phyloP scores from a whole-genome alignment of 2,113 vertebrate genomes.

The Hylia prasina region DNA sequence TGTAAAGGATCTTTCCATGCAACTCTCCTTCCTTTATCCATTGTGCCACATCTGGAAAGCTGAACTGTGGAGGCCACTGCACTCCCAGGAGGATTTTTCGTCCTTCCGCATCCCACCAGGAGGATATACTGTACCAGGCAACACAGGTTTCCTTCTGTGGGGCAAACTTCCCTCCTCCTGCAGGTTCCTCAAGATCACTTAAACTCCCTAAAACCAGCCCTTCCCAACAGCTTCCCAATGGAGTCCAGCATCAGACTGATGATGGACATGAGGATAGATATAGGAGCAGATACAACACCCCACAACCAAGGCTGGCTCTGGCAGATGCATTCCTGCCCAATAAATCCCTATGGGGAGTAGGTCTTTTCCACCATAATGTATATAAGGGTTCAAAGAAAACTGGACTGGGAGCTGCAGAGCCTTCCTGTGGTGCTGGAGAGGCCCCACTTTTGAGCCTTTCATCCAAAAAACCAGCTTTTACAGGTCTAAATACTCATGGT shows the following conservation, averaged over 20 bases:
- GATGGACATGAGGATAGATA: not conserved
- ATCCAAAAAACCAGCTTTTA: not conserved
- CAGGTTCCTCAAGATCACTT: not conserved
- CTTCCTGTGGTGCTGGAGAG: not conserved
- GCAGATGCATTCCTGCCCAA: not conserved
- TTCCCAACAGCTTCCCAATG: not conserved
- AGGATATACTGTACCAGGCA: rapidly evolving
- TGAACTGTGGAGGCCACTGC: not conserved
- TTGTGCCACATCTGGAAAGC: not conserved
- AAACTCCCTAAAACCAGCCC: not conserved
- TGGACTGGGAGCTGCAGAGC: not conserved
- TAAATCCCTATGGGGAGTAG: not conserved
- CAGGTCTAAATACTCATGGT: not conserved
- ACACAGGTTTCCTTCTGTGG: not conserved
- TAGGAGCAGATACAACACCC: not conserved
- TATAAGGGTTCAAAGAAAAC: not conserved
- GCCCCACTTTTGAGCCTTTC: not conserved
- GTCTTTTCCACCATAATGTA: not conserved
- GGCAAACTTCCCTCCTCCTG: not conserved
- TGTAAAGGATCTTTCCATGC: not conserved
- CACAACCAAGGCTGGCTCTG: not conserved
- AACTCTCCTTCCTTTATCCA: not conserved
- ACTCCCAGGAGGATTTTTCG: not conserved
- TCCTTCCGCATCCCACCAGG: not conserved
- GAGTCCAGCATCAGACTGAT: not conserved